A percentile compares a stretch with the other conserved stretches of the same genome.
These are phyloP conservation scores for Lasioglossum leucozonium DNA, from an alignment of 2,888 invertebrate species.

Conservation along the genomic window DNA sequence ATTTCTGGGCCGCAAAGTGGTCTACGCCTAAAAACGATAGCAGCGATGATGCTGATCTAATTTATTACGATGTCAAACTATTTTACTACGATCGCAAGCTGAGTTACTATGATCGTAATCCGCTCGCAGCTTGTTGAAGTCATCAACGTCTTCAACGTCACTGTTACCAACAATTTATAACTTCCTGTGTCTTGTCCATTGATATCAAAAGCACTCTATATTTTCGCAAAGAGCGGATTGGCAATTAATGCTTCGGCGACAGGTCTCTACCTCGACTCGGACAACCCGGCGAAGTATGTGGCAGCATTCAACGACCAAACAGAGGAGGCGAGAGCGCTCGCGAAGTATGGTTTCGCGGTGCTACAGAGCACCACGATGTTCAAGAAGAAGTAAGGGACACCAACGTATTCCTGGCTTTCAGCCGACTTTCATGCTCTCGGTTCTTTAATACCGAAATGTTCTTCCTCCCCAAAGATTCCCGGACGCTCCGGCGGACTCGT, in stretches of 20 bases:
- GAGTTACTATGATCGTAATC: not conserved
- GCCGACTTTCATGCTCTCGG: not conserved
- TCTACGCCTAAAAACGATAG: too few species aligned
- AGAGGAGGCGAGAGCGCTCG: constrained; percentile 87
- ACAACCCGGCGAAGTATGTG: constrained; percentile 89
- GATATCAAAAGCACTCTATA: not conserved
- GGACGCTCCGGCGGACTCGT: constrained; percentile 71
- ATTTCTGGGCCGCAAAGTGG: too few species aligned
- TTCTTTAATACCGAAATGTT: not conserved
- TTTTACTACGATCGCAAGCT: too few species aligned
- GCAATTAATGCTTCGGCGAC: not conserved
- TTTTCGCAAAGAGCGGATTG: not conserved
- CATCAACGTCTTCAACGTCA: not conserved
- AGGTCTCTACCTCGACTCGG: constrained; percentile 88
- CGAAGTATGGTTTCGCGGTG: constrained; percentile 89
- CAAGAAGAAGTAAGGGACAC: constrained; percentile 85
- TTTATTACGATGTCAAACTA: too few species aligned
- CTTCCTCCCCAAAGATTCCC: constrained; percentile 70
- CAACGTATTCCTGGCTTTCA: not conserved
- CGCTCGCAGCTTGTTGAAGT: not conserved
- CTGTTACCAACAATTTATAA: not conserved
- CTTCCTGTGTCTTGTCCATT: not conserved
- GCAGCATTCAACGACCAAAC: constrained; percentile 90
- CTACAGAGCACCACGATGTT: constrained; percentile 88
- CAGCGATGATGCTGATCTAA: too few species aligned